These are phyloP conservation scores for Hypsopygia costalis DNA, from an alignment of 2,888 invertebrate species.

Conservation along the genomic window DNA sequence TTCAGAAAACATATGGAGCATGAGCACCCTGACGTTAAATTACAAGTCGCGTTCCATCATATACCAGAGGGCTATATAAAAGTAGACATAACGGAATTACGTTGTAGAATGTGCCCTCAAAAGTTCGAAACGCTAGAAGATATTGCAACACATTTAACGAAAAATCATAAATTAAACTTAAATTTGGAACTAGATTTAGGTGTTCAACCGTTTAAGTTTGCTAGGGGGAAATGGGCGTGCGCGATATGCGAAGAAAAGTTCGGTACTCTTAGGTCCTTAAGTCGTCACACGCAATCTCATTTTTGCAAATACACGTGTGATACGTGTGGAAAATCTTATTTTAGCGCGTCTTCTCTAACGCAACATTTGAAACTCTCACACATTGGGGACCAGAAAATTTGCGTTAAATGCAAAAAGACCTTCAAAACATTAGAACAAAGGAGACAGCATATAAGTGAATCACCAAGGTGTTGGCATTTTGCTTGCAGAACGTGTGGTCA, in stretches of 20 bases:
- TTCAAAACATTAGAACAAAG: slow-evolving; percentile 27
- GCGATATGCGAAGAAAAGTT: slow-evolving; percentile 29
- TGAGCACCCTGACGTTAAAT: slow-evolving; percentile 25
- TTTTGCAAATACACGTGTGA: slow-evolving; percentile 35
- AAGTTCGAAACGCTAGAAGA: slow-evolving; percentile 19
- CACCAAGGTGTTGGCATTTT: slow-evolving; percentile 28
- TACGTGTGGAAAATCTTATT: slow-evolving; percentile 35
- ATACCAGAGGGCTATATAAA: slow-evolving; percentile 24
- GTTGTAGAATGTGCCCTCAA: slow-evolving; percentile 29
- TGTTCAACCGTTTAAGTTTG: slow-evolving; percentile 30
- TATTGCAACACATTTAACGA: slow-evolving; percentile 26
- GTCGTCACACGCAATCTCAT: slow-evolving; percentile 36
- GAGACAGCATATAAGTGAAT: slow-evolving; percentile 23
- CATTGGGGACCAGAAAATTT: slow-evolving; percentile 18
- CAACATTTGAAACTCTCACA: slow-evolving; percentile 25
- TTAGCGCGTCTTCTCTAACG: slow-evolving; percentile 25
- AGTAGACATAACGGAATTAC: slow-evolving; percentile 32
- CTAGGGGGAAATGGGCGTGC: slow-evolving; percentile 24
- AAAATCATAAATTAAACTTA: slow-evolving; percentile 16
- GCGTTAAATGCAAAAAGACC: slow-evolving; percentile 28
- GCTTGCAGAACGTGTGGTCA: slow-evolving; percentile 29
- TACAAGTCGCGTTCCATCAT: slow-evolving; percentile 20
- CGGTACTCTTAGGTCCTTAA: slow-evolving; percentile 27
- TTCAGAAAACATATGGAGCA: slow-evolving; percentile 37
- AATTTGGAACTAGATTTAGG: slow-evolving; percentile 20